Base-by-base conservation (phyloP, 2,888 invertebrate species). In the Agelastica alni region DNA sequence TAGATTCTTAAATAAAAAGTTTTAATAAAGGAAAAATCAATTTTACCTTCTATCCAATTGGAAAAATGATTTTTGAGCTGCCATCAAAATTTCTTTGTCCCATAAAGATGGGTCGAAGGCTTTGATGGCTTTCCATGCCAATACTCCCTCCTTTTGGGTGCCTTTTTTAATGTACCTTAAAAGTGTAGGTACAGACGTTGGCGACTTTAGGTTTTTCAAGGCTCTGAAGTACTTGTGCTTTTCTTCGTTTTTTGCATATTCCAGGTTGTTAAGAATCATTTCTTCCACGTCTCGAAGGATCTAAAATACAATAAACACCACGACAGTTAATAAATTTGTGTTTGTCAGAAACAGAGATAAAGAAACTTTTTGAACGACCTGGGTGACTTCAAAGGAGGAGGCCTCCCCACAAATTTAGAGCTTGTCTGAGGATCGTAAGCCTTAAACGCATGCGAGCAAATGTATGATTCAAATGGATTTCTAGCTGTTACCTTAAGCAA, bases 51-150 rank as follows among this genome's bases (percentile, higher is more conserved):
- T 79, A 12, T 77, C 78, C 1, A 80, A 67, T 70, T 87, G 85
- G 63, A 82, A 84, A 65, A 86, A 85, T 1, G 86, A 80, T 43
- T 75, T 77, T n/a, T 78, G 72, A 1, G 84, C 83, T 0, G 73
- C 68, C 44, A 68, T 72, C 26, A 82, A 76, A 16, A 85, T 77
- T 17, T 74, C 62, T 2, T 63, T 47, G 42, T 70, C 68, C 78
- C 78, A 79, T 20, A 68, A 64, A 1, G 69, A 62, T 0, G 71
- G 60, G 0, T 80, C 79, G 10, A 87, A 79, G 1, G 79, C 71
- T 56, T 81, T 78, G 1, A 92, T 69, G 0, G 88, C 85, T 68
- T 86, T 85, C 79, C 91, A 82, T 0, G 89, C 86, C 3, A 85
- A 80, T 2, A 87, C 82, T 6, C 83, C 81, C 16, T 83, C 78